Evolutionary conservation across 92 coral and sea anemone species (phyloP).

Genomic region (Zoanthus gigantus): DNA sequence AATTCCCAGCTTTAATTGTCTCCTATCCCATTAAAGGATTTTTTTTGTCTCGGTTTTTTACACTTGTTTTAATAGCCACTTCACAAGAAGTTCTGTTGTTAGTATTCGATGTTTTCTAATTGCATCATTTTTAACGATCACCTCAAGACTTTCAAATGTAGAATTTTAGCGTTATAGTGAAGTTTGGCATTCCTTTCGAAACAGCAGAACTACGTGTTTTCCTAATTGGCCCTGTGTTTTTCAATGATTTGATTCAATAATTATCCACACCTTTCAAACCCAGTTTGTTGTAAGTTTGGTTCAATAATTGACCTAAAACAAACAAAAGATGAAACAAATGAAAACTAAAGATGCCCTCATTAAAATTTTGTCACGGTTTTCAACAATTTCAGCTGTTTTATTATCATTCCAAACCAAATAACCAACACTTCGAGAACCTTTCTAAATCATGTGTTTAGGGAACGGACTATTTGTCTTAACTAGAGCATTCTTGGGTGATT

Average conservation of each 20-base stretch:
- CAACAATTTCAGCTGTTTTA: slow-evolving; percentile 5
- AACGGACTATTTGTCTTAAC: neutral
- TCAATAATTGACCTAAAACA: slow-evolving; percentile 19
- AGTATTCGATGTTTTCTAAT: neutral
- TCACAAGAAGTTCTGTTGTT: neutral
- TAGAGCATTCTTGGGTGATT: neutral
- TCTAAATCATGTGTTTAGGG: neutral
- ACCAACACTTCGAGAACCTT: neutral
- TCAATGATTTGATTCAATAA: neutral
- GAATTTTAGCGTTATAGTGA: neutral
- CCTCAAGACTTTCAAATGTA: neutral
- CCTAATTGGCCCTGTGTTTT: neutral
- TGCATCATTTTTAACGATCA: neutral
- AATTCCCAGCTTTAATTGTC: neutral
- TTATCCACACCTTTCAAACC: slow-evolving; percentile 8
- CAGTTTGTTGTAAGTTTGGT: neutral
- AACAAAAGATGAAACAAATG: slow-evolving; percentile 5
- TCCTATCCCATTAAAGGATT: neutral
- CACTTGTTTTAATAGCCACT: neutral
- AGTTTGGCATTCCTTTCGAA: neutral
- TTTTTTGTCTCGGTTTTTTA: neutral
- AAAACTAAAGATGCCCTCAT: slow-evolving; percentile 7
- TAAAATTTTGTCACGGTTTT: neutral
- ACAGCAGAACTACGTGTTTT: neutral
- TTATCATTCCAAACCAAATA: neutral